phyloP scores from a whole-genome alignment of 2,113 vertebrate species.

The Rhegmatorhina hoffmannsi region DNA sequence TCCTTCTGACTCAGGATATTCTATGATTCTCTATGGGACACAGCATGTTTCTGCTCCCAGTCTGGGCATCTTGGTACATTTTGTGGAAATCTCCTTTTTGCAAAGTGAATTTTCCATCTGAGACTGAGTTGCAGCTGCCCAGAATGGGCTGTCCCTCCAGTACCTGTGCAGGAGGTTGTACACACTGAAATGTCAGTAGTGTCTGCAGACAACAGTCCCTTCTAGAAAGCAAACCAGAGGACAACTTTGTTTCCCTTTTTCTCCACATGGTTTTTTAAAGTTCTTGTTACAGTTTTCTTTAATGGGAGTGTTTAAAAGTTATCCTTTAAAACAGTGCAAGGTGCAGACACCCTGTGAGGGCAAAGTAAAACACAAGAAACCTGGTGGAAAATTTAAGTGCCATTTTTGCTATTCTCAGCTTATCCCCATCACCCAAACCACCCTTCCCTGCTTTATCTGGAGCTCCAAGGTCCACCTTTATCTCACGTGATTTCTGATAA shows the following conservation, averaged over 20 bases:
- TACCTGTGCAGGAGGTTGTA: not conserved
- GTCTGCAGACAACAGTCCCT: not conserved
- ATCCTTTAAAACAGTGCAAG: not conserved
- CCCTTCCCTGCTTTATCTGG: not conserved
- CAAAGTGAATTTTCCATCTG: not conserved
- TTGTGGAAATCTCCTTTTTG: not conserved
- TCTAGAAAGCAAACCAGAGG: not conserved
- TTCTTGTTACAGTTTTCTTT: not conserved
- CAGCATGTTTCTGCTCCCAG: not conserved
- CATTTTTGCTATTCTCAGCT: not conserved
- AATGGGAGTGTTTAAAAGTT: not conserved
- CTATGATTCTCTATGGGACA: not conserved
- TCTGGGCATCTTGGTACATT: not conserved
- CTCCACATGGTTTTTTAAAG: not conserved
- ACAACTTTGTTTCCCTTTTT: not conserved
- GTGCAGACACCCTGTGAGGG: not conserved
- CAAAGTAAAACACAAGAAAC: not conserved
- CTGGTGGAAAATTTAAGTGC: not conserved
- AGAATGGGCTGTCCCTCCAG: not conserved
- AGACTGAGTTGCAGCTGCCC: not conserved
- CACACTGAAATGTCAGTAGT: not conserved
- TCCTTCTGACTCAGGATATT: not conserved
- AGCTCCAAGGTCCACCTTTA: not conserved
- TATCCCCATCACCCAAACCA: fast-evolving
- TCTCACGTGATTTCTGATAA: not conserved